These are phyloP conservation scores for Papilio demoleus DNA, from an alignment of 2,888 invertebrate species.

Conservation along the genomic window DNA sequence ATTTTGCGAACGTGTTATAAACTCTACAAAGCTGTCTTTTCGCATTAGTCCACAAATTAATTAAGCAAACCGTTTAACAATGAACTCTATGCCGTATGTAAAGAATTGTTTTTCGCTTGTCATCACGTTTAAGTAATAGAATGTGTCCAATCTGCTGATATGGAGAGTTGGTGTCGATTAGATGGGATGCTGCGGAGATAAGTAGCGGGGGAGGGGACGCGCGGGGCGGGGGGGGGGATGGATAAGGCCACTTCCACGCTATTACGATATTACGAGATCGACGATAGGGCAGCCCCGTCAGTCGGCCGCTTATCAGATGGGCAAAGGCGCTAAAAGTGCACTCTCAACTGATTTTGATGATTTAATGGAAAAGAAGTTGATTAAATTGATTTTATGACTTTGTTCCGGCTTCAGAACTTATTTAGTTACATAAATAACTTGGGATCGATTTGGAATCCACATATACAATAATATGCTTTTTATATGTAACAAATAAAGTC, in stretches of 20 bases:
- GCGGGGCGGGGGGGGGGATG: slow-evolving; percentile 19
- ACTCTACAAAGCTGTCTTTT: background rate
- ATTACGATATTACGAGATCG: slow-evolving; percentile 47
- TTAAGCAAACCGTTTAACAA: background rate
- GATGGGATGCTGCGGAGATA: slow-evolving; percentile 41
- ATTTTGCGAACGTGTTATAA: too few species aligned
- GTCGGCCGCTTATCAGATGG: slow-evolving; percentile 26
- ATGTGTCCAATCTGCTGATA: slow-evolving; percentile 47
- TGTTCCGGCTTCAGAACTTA: background rate
- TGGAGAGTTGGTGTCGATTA: slow-evolving; percentile 44
- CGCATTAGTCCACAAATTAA: background rate
- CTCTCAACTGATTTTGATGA: background rate
- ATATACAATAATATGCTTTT: too few species aligned
- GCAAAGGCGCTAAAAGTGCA: background rate
- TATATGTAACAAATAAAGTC: too few species aligned
- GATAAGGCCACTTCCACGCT: slow-evolving; percentile 29
- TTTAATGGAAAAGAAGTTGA: slow-evolving; percentile 15
- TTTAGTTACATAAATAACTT: background rate
- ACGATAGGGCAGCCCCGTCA: slow-evolving; percentile 31
- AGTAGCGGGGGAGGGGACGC: slow-evolving; percentile 13
- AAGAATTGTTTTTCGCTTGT: slow-evolving; percentile 17
- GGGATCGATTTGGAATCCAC: too few species aligned
- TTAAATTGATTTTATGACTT: background rate
- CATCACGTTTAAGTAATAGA: background rate
- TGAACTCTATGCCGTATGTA: background rate